Conservation (phyloP, 2,888 invertebrate genomes). For the Rosalia funebris region DNA sequence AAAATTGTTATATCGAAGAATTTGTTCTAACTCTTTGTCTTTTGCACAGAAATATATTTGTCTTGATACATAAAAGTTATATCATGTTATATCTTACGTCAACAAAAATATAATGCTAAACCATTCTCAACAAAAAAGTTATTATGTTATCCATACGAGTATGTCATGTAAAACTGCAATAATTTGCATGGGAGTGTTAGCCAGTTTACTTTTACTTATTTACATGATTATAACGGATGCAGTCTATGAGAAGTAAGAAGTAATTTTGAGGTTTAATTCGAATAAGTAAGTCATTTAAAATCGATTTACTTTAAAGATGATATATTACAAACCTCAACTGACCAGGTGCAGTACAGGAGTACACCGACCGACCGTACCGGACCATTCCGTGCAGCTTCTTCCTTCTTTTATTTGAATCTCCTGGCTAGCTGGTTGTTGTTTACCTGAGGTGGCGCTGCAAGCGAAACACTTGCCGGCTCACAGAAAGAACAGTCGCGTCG, state of each 20-base stretch:
- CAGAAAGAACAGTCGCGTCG: slow-evolving; percentile 48
- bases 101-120: too few relatives aligned
- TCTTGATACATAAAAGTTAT: too few relatives aligned
- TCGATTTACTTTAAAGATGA: slow-evolving; percentile 25
- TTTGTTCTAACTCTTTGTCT: too few relatives aligned
- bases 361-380: slow-evolving; percentile 21
- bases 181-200: too few relatives aligned
- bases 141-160: too few relatives aligned
- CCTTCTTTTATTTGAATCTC: slow-evolving; percentile 33
- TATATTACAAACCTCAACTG: slow-evolving; percentile 19
- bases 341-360: slow-evolving; percentile 27
- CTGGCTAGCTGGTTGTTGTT: slow-evolving; percentile 38
- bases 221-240: too few relatives aligned
- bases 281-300: slow-evolving; percentile 25
- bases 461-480: slow-evolving; percentile 53
- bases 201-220: too few relatives aligned
- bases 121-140: too few relatives aligned
- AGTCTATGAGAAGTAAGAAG: not conserved
- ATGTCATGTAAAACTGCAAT: too few relatives aligned
- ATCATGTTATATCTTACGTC: too few relatives aligned
- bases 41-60: too few relatives aligned
- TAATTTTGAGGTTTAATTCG: slow-evolving; percentile 3
- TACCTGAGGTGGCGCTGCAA: slow-evolving; percentile 54
- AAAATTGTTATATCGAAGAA: too few relatives aligned
- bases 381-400: slow-evolving; percentile 31